Evolutionary conservation across 2,888 invertebrate species (phyloP).

Genomic region (Monopis laevigella): DNA sequence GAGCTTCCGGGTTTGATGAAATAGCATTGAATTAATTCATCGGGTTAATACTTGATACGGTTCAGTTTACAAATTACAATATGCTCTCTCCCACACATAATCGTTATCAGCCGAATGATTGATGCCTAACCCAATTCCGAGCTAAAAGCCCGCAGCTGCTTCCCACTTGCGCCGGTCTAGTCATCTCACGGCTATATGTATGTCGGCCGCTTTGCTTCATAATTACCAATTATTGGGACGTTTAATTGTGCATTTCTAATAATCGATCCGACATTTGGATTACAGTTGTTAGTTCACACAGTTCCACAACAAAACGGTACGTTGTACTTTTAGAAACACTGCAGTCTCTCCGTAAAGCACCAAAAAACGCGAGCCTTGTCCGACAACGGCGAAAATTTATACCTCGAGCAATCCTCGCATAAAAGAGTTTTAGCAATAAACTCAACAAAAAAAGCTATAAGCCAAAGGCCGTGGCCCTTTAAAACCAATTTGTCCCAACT

Average conservation of each 20-base stretch:
- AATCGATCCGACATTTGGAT: too few species aligned
- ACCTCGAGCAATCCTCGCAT: constrained; percentile 23
- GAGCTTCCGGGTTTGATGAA: background rate
- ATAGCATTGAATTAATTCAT: constrained; percentile 1
- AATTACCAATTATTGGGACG: constrained; percentile 5
- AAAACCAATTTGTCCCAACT: constrained; percentile 55
- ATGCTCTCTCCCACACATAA: constrained; percentile 19
- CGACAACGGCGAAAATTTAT: constrained; percentile 25
- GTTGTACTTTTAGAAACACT: too few species aligned
- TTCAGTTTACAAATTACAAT: constrained; percentile 8
- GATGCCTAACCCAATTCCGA: constrained; percentile 32
- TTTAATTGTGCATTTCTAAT: constrained; percentile 7
- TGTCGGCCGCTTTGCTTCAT: constrained; percentile 14
- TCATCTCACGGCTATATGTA: constrained; percentile 13
- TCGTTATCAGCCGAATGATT: constrained; percentile 31
- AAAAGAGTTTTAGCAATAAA: constrained; percentile 32
- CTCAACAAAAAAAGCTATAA: constrained; percentile 30
- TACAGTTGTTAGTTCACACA: too few species aligned
- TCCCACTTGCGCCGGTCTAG: constrained; percentile 21
- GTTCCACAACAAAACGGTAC: too few species aligned
- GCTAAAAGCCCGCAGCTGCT: constrained; percentile 23
- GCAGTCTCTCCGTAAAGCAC: too few species aligned
- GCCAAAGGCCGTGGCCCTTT: constrained; percentile 31
- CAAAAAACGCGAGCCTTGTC: constrained; percentile 21
- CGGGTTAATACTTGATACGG: constrained; percentile 1